phyloP scores from a whole-genome alignment of 2,113 vertebrate species.

The Brienomyrus brachyistius region DNA sequence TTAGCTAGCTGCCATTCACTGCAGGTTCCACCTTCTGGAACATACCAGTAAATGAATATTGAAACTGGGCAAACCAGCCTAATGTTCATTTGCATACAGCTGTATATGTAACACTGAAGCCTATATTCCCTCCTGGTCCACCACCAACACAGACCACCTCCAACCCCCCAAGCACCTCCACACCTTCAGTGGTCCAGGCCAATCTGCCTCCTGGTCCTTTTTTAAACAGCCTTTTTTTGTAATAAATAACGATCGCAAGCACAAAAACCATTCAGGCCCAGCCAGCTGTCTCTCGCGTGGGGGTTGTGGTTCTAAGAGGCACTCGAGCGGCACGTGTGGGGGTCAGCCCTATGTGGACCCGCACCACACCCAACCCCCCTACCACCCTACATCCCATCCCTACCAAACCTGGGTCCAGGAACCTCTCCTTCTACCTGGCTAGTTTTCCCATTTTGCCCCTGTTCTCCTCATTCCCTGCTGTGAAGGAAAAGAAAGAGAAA shows the following conservation, averaged over 20 bases:
- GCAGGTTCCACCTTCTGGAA: background rate
- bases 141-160: background rate
- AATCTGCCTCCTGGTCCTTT: conserved; percentile 6
- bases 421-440: background rate
- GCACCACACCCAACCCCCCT: background rate
- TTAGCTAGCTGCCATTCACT: conserved; percentile 15
- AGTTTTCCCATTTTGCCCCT: background rate
- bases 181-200: conserved; percentile 2
- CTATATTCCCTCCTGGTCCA: background rate
- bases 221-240: background rate
- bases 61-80: conserved; percentile 4
- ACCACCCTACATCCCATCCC: background rate
- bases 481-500: background rate
- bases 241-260: conserved; percentile 9
- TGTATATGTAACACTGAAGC: conserved; percentile 3
- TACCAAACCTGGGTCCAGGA: background rate
- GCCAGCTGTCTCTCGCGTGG: conserved; percentile 10
- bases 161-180: background rate
- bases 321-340: conserved; percentile 18
- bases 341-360: background rate
- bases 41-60: conserved; percentile 9
- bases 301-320: background rate
- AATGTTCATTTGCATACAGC: conserved; percentile 17
- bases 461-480: background rate
- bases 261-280: conserved; percentile 15